Evolutionary conservation across 2,888 invertebrate genomes (phyloP).

Genomic region (Drosophila pegasa): DNA sequence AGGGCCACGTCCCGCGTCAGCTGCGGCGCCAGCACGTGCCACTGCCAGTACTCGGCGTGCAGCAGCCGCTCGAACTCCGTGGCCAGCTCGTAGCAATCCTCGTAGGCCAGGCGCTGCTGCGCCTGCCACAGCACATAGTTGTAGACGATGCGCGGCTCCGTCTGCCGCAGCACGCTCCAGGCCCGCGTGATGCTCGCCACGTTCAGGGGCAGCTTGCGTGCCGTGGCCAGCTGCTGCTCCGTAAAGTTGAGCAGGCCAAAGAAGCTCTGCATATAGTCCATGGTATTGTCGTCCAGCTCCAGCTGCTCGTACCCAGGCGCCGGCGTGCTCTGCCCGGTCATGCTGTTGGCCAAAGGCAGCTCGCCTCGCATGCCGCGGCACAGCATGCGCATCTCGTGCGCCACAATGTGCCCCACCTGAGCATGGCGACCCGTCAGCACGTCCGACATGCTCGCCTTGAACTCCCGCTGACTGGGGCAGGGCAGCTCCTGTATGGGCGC

Average conservation of each 20-base stretch:
- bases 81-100: slow-evolving; percentile 71
- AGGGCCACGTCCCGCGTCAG: slow-evolving; percentile 77
- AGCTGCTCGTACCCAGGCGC: slow-evolving; percentile 27
- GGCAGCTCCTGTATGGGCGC: slow-evolving; percentile 62
- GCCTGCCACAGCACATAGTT: slow-evolving; percentile 82
- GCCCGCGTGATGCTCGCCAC: slow-evolving; percentile 57
- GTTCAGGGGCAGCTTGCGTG: slow-evolving; percentile 73
- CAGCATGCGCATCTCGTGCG: slow-evolving; percentile 72
- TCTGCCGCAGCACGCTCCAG: slow-evolving; percentile 61
- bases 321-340: slow-evolving; percentile 10
- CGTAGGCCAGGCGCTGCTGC: slow-evolving; percentile 55
- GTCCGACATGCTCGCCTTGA: slow-evolving; percentile 51
- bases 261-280: slow-evolving; percentile 69
- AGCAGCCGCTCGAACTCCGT: slow-evolving; percentile 79
- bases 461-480: slow-evolving; percentile 63
- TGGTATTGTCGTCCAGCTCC: slow-evolving; percentile 54
- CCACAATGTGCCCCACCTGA: slow-evolving; percentile 75
- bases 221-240: slow-evolving; percentile 51
- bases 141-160: slow-evolving; percentile 75
- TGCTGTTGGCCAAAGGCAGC: slow-evolving; percentile 42
- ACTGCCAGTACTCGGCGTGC: slow-evolving; percentile 82
- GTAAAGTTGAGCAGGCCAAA: slow-evolving; percentile 70
- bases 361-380: slow-evolving; percentile 72
- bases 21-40: slow-evolving; percentile 68
- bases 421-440: slow-evolving; percentile 55